Base-by-base conservation (phyloP, 2,797 vertebrate species). In the Psittacula derbiana region DNA sequence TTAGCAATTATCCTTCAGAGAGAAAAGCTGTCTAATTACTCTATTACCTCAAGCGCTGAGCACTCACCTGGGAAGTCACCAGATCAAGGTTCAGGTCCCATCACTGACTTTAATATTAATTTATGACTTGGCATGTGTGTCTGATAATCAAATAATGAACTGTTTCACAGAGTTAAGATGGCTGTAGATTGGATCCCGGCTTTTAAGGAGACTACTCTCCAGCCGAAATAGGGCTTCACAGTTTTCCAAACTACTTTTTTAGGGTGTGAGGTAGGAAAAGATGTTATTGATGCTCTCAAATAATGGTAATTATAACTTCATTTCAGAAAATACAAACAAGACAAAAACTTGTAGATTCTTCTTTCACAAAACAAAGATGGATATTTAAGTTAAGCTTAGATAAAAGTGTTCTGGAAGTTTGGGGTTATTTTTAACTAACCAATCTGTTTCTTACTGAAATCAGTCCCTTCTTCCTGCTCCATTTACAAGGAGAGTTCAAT, bases 51-150 rank as follows among this genome's bases (percentile, higher is more conserved):
- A 86, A 89, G 92, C 76, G 75, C 86, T 86, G 81, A 95, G 81
- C 86, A 79, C 91, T 95, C 96, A 96, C 95, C 94, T 97, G 95
- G 95, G 95, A 96, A 97, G 86, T 66, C 88, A 75, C 49, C 49
- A 97, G 95, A 95, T 93, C 95, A 96, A 97, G 93, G 95, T 97
- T 96, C 97, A 96, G 86, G 95, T 96, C 95, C 95, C 95, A 93
- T 94, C 84, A 66, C 93, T 80, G 88, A 93, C 84, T 97, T 96
- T 79, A 94, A 94, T 96, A 95, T 97, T 97, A 97, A 96, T 93
- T 96, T 97, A 94, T 91, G 90, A 80, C 61, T 92, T 85, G 79
- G 72, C 81, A 87, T 91, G 93, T 50, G 66, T 83, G 66, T 79
- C 93, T 96, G 92, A 91, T 96, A 95, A 95, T 96, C 88, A 96